Evolutionary conservation across 2,888 invertebrate species (phyloP), one percentile per base, ranked within the genome.

Genomic region (Neelides folsomi): DNA sequence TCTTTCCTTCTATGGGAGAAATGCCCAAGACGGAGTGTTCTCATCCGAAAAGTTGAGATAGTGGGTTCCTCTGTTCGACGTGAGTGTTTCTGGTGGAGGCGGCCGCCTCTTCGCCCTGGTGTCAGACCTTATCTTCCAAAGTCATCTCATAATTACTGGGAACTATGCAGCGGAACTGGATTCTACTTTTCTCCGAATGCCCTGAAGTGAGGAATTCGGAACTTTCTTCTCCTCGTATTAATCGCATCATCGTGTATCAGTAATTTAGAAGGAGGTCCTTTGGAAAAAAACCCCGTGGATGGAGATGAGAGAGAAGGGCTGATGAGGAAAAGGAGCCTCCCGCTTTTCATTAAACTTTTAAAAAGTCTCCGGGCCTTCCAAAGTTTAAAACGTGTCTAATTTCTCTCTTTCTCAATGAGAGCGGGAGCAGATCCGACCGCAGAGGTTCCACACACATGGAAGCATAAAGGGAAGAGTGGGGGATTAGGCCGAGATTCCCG

Each of bases 341-440:
- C 50, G 53, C 55, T 56, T 55, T 56, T 56, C 56, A 56, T 56
- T 56, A 56, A 56, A 56, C 50, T 56, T 56, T 53, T 56, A 51
- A 56, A 56, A 56, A 56, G 56, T 56, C 56, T 56, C 51, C 34
- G 47, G 53, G 56, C 53, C 56, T 56, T 53, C 53, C 53, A 56
- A 56, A 56, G 56, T 56, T 56, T 56, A 56, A 56, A 56, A 56
- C 56, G 56, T 56, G 56, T 56, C 56, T 56, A 56, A 56, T 56
- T 56, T 56, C 18, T 8, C 19, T 37, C 47, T 47, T 10, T n/a
- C 18, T 37, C 36, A 40, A 27, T 15, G 48, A n/a, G 18, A 40
- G 38, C 19, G 8, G 34, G 27, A 20, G 15, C 27, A 8, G n/a
- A 27, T 34, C 12, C 45, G 15, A 19, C 18, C 12, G 16, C 42